Evolutionary conservation across 2,113 vertebrate species (phyloP), one percentile per base, ranked within the genome.

Genomic region (Pycnonotus jocosus): DNA sequence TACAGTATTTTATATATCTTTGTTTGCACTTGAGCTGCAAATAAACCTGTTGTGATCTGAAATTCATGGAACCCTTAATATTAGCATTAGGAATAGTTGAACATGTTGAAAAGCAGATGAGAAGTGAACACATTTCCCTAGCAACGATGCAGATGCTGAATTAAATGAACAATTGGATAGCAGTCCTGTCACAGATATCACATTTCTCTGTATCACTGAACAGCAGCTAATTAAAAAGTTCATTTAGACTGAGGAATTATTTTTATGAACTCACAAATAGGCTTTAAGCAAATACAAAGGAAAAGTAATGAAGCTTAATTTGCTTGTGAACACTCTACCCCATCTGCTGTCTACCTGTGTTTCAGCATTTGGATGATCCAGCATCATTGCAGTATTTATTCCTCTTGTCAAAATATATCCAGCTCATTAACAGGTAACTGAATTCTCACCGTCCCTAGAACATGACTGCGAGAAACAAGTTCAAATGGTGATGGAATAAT

Each of bases 221-320:
- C 68, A 86, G 60, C 86, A 86, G 60, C 80, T 93, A 95, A 97
- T 96, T 97, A 93, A 96, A 95, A 95, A 90, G 44, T 88, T 84
- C 69, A 65, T 92, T 95, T 95, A 95, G 76, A 83, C 51, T 79
- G 69, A 84, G 94, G 83, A 95, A 93, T 88, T 81, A 88, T 86
- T 94, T 93, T 96, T 93, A 93, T 96, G 86, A 96, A 91, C 86
- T 84, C 86, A 64, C 11, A 93, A 92, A 86, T 90, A 88, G 7
- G 64, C 92, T 96, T 90, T 93, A 76, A 93, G 95, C 86, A 96
- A 94, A 90, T 48, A 94, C 44, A 92, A 84, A 94, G 60, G 60
- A 96, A 95, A 95, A 81, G 65, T 76, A 96, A 96, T 93, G 94
- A 95, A 96, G 65, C 57, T 74, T 81, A 90, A 94, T 93, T 97